A percentile compares a stretch with the other conserved stretches of the same genome.
phyloP scores from a whole-genome alignment of 2,113 vertebrate species.

The Passer domesticus region DNA sequence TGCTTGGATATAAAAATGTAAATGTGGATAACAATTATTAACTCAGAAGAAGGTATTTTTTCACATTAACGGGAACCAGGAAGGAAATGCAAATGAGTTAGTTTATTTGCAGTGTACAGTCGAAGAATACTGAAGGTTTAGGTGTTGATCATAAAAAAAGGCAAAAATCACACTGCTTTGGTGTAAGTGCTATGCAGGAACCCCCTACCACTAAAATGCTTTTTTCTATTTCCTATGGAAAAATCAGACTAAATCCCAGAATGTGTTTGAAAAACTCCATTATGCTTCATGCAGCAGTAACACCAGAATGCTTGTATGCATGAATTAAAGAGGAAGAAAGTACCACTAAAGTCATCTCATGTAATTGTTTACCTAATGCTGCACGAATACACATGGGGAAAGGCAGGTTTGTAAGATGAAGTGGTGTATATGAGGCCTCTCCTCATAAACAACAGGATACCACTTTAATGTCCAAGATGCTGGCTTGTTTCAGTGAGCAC shows the following conservation, averaged over 20 bases:
- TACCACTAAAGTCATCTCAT: slow-evolving; percentile 79
- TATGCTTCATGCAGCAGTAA: slow-evolving; percentile 73
- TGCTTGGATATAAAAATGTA: slow-evolving; percentile 71
- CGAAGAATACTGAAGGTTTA: not conserved
- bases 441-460: slow-evolving; percentile 87
- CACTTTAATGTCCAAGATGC: slow-evolving; percentile 90
- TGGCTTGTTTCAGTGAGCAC: slow-evolving; percentile 88
- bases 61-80: slow-evolving; percentile 21
- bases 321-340: slow-evolving; percentile 76
- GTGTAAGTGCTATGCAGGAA: slow-evolving; percentile 17
- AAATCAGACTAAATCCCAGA: slow-evolving; percentile 67
- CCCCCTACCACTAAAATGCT: slow-evolving; percentile 52
- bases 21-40: slow-evolving; percentile 60
- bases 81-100: slow-evolving; percentile 27
- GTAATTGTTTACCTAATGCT: slow-evolving; percentile 86
- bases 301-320: slow-evolving; percentile 66
- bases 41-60: slow-evolving; percentile 45
- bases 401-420: slow-evolving; percentile 85
- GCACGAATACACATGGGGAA: slow-evolving; percentile 79
- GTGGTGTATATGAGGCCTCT: slow-evolving; percentile 82
- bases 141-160: slow-evolving; percentile 30
- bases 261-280: slow-evolving; percentile 72
- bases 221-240: slow-evolving; percentile 60
- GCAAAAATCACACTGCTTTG: slow-evolving; percentile 17
- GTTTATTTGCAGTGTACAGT: slow-evolving; percentile 12